phyloP scores from a whole-genome alignment of 2,888 invertebrate genomes.

The Tipula unca region DNA sequence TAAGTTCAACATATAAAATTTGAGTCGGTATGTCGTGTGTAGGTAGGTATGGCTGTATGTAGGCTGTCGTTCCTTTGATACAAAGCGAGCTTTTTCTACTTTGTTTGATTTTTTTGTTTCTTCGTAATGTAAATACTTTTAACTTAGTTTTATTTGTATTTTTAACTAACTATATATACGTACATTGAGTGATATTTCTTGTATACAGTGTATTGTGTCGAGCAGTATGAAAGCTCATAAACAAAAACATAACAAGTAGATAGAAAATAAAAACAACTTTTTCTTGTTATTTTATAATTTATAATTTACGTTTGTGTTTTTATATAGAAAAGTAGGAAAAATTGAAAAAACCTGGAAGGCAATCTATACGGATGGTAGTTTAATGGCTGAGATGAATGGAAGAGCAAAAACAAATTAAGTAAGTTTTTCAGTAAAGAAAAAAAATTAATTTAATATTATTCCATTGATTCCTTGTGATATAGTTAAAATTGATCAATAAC shows the following conservation, averaged over 20 bases:
- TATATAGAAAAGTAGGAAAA: not conserved
- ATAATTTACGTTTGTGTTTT: not conserved
- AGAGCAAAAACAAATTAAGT: not conserved
- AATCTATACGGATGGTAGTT: not conserved
- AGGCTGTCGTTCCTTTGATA: not conserved
- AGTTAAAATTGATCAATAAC: not conserved
- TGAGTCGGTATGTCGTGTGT: too few species aligned
- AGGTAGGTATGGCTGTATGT: too few species aligned
- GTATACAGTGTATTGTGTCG: not conserved
- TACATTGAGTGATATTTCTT: not conserved
- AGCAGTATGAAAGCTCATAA: not conserved
- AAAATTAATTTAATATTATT: not conserved
- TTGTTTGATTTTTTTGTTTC: not conserved
- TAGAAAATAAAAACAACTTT: not conserved
- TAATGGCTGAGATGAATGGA: not conserved
- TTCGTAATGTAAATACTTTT: not conserved
- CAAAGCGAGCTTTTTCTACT: not conserved
- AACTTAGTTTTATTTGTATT: not conserved
- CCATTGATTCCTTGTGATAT: not conserved
- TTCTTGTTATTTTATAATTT: not conserved
- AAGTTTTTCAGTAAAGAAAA: not conserved
- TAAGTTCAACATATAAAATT: not conserved
- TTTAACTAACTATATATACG: not conserved
- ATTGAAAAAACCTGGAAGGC: not conserved
- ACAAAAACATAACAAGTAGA: not conserved